Conservation (phyloP, 1,140 invertebrate genomes). For the Portunus trituberculatus region DNA sequence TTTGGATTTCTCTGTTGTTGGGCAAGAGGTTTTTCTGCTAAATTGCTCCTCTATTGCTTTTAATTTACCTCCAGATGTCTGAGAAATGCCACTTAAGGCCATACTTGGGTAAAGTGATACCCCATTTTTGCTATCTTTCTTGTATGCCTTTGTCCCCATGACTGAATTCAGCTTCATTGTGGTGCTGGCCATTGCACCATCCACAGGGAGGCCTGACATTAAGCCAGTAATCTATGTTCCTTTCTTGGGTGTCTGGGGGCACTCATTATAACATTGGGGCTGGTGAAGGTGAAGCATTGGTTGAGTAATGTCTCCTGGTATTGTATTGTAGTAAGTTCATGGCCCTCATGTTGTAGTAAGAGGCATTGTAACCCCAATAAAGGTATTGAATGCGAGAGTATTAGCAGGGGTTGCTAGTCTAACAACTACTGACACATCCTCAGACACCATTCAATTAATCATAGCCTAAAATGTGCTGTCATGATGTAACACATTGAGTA, state of each 20-base stretch:
- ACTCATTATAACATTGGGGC: not conserved
- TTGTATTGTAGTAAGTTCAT: no score
- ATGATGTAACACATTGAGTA: no score
- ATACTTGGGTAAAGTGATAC: no score
- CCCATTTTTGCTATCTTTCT: not conserved
- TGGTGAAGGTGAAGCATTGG: not conserved
- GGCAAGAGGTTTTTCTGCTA: not conserved
- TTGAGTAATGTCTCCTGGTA: not conserved
- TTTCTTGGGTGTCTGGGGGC: not conserved
- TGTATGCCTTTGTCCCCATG: not conserved
- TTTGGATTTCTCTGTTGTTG: not conserved
- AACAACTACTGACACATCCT: no score
- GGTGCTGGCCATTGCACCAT: not conserved
- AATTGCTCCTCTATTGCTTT: not conserved
- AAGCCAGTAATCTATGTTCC: not conserved
- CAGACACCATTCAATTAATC: no score
- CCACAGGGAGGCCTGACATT: not conserved
- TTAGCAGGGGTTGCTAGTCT: no score
- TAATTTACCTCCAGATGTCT: not conserved
- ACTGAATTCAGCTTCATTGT: not conserved
- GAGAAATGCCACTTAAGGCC: no score
- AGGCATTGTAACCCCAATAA: no score
- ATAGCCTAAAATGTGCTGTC: no score
- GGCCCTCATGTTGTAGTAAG: no score
- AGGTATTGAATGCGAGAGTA: no score